Conservation (phyloP, 2,797 vertebrate species). For the Lutjanus argentimaculatus region DNA sequence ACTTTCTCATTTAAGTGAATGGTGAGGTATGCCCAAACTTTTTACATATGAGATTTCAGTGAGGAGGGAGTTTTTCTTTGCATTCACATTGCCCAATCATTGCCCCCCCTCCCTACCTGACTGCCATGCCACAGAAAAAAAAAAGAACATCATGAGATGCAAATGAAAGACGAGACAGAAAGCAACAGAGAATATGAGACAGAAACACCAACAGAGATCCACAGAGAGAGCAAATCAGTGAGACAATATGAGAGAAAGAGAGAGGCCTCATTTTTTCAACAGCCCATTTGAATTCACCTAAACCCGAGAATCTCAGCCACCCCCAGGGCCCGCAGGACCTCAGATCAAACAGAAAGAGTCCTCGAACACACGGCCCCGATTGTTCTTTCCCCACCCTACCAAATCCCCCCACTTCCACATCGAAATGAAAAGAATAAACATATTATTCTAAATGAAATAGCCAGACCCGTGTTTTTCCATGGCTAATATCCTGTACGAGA, state of each 20-base stretch:
- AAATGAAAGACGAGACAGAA: slow-evolving; percentile 61
- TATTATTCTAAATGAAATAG: slow-evolving; percentile 84
- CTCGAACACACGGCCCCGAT: slow-evolving; percentile 71
- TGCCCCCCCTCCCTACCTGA: slow-evolving; percentile 34
- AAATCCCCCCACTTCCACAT: slow-evolving; percentile 72
- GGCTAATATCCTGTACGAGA: slow-evolving; percentile 84
- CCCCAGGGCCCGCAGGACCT: slow-evolving; percentile 70
- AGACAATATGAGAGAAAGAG: slow-evolving; percentile 49
- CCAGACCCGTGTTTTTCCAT: slow-evolving; percentile 77
- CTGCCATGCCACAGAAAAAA: slow-evolving; percentile 14
- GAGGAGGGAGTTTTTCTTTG: slow-evolving; percentile 20
- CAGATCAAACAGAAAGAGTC: slow-evolving; percentile 75
- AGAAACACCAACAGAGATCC: slow-evolving; percentile 43
- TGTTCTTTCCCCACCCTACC: slow-evolving; percentile 74
- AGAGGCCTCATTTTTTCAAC: slow-evolving; percentile 61
- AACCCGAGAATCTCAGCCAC: slow-evolving; percentile 74
- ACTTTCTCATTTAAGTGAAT: no score
- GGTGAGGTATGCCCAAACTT: no score
- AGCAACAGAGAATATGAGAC: slow-evolving; percentile 55
- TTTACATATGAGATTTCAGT: background rate
- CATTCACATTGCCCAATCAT: slow-evolving; percentile 28
- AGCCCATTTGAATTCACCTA: slow-evolving; percentile 73
- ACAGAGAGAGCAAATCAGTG: slow-evolving; percentile 49
- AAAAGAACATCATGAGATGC: slow-evolving; percentile 38
- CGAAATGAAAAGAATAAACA: slow-evolving; percentile 82